Base-by-base conservation (phyloP, 2,888 invertebrate genomes). In the Aleiodes leptofemur region DNA sequence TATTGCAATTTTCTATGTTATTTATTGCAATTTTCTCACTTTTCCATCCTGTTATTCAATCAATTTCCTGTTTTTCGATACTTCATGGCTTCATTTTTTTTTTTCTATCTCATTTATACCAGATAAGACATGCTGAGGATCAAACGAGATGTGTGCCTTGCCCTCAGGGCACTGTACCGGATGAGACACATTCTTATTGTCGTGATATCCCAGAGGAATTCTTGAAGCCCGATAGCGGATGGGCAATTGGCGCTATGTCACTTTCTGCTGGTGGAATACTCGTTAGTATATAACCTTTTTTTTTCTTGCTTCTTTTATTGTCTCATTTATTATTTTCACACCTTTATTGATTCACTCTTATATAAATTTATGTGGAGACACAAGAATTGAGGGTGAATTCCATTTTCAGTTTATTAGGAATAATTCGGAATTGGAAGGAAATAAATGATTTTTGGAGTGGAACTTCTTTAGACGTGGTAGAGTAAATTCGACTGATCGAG, bases 241-340 rank as follows among this genome's bases (percentile, higher is more conserved):
- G 97, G 95, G 97, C 97, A 4, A 97, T 98, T 77, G 97, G 96
- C 0, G 97, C 97, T 11, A 96, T 98, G 96, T 93, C 95, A 9
- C 94, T 97, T 87, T 96, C 97, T 48, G 93, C 95, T 8, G 93
- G 95, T 0, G 98, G 98, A 14, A 95, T 97, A 80, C 90, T 96
- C 71, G 92, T 96, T 77, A 97, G 76, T 76, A 72, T 48, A 48
- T 11, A 23, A 23, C 23, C 9, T 14, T 68, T 13, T 38, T n/a
- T 38, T 34, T 16, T 57, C 16, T 57, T 69, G 13, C 48, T 14
- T 69, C 51, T 74, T 57, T 77, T 34, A 29, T 9, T 51, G 11
- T 55, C 61, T 53, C 53, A 16, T 29, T 31, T 34, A 23, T 43
- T 43, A 43, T 43, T 43, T 43, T 43, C 43, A 4, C 7, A 43